Evolutionary conservation across 2,888 invertebrate species (phyloP).

Genomic region (Callinectes sapidus): DNA sequence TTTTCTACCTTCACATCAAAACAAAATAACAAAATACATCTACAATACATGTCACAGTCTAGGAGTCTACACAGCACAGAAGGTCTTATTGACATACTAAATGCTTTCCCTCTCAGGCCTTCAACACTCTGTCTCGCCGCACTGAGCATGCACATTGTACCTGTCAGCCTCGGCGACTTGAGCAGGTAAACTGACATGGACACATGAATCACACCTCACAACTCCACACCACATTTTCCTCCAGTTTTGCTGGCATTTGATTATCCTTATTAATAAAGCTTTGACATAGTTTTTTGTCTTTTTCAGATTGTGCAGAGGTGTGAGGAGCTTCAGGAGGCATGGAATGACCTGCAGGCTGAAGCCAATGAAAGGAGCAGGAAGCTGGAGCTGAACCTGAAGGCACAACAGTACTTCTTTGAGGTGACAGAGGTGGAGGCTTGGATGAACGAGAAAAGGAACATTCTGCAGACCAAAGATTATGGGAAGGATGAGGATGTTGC

Average conservation of each 20-base stretch:
- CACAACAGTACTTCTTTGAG: constrained; percentile 94
- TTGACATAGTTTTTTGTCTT: constrained; percentile 17
- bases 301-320: constrained; percentile 85
- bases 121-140: constrained; percentile 18
- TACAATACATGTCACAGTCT: neutral
- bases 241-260: neutral
- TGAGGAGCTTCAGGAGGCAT: constrained; percentile 83
- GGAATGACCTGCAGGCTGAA: constrained; percentile 84
- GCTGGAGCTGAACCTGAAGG: constrained; percentile 89
- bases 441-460: constrained; percentile 90
- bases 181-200: neutral
- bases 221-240: neutral
- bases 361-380: constrained; percentile 85
- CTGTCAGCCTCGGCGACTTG: neutral
- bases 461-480: constrained; percentile 88
- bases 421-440: constrained; percentile 94
- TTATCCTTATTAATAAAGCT: neutral
- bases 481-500: constrained; percentile 94
- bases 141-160: neutral
- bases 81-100: neutral
- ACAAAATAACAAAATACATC: neutral
- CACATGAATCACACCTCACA: neutral
- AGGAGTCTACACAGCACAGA: neutral
- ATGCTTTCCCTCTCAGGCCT: constrained; percentile 15
- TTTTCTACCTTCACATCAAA: neutral